These are phyloP conservation scores for Campaea margaritaria DNA, from an alignment of 2,888 invertebrate genomes.

Conservation along the genomic window DNA sequence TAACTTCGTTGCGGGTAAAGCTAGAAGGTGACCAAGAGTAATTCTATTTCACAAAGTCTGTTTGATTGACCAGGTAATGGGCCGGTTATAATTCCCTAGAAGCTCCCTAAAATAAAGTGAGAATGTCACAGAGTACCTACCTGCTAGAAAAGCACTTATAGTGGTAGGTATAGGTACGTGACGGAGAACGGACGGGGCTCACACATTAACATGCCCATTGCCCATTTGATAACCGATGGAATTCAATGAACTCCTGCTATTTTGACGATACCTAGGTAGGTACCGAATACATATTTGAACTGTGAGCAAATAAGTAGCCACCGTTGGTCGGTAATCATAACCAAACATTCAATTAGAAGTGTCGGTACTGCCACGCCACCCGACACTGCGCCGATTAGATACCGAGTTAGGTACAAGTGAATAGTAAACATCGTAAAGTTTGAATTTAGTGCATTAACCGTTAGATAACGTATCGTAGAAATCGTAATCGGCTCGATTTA, in stretches of 20 bases:
- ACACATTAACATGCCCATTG: no score
- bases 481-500: slow-evolving; percentile 13
- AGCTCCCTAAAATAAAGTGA: no score
- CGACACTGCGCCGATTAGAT: slow-evolving; percentile 35
- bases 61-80: no score
- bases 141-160: no score
- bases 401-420: slow-evolving; percentile 38
- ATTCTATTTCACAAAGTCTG: no score
- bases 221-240: no score
- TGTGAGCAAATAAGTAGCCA: neutral
- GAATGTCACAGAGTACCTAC: no score
- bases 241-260: neutral
- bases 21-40: no score
- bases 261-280: neutral
- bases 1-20: no score
- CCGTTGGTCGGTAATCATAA: slow-evolving; percentile 29
- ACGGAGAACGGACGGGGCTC: no score
- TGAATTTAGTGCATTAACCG: slow-evolving; percentile 5
- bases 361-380: slow-evolving; percentile 17
- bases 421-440: slow-evolving; percentile 37
- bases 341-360: slow-evolving; percentile 39
- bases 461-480: slow-evolving; percentile 13
- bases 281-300: neutral
- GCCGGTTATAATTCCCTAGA: no score
- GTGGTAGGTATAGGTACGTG: no score